Evolutionary conservation across 2,888 invertebrate genomes (phyloP).

Genomic region (Drosophila kanekoi): DNA sequence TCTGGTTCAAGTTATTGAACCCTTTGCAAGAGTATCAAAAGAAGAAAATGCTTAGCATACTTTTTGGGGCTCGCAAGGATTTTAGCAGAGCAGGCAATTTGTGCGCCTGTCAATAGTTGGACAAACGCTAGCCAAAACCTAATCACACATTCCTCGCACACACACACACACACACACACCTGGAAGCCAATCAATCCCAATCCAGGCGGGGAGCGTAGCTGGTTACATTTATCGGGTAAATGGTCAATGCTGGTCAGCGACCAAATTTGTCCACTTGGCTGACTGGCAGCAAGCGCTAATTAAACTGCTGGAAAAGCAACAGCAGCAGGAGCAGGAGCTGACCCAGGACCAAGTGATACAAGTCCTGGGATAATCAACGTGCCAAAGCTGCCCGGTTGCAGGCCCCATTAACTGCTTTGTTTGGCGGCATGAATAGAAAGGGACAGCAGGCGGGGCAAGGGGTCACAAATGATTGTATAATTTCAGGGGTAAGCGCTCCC

Average conservation of each 20-base stretch:
- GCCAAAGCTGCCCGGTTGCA: slow-evolving; percentile 40
- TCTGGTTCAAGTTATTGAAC: neutral
- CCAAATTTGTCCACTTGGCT: slow-evolving; percentile 70
- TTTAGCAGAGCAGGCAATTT: slow-evolving; percentile 21
- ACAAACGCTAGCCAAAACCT: slow-evolving; percentile 18
- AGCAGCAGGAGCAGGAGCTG: slow-evolving; percentile 14
- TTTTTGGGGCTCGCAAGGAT: neutral
- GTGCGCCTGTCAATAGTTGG: slow-evolving; percentile 22
- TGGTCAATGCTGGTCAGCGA: slow-evolving; percentile 60
- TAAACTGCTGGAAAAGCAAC: slow-evolving; percentile 61
- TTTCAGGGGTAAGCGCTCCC: slow-evolving; percentile 53
- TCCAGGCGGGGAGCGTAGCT: slow-evolving; percentile 10
- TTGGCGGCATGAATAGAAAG: slow-evolving; percentile 4
- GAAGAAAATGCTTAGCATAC: slow-evolving; percentile 4
- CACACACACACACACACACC: slow-evolving; percentile 21
- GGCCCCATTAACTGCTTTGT: slow-evolving; percentile 58
- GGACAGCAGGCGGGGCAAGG: neutral
- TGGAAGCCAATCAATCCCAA: slow-evolving; percentile 68
- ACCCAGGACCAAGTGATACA: slow-evolving; percentile 50
- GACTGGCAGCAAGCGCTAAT: slow-evolving; percentile 75
- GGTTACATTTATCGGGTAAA: slow-evolving; percentile 60
- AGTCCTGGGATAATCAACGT: slow-evolving; percentile 65
- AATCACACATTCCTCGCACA: slow-evolving; percentile 44
- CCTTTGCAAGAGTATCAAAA: neutral
- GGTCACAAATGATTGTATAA: slow-evolving; percentile 73